Conservation (phyloP, 2,797 vertebrate genomes). For the Sus cebifrons region DNA sequence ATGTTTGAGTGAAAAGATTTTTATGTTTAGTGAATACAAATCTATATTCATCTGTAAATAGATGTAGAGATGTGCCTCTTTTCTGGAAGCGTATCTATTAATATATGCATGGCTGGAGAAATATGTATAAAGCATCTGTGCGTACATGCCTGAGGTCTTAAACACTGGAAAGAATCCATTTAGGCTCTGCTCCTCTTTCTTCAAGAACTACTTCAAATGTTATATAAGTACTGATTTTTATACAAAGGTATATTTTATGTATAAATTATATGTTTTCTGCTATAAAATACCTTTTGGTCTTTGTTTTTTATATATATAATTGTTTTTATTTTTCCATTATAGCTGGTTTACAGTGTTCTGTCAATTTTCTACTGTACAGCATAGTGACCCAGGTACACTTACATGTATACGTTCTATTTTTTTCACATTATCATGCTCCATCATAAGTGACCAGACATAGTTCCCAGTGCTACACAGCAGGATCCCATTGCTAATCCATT, state of each 20-base stretch:
- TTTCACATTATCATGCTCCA: no score
- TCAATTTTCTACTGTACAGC: no score
- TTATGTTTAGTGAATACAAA: constrained; percentile 35
- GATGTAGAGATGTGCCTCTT: not conserved
- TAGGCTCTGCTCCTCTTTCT: not conserved
- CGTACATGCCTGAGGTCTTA: not conserved
- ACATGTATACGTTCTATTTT: no score
- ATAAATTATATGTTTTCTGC: not conserved
- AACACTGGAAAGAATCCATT: not conserved
- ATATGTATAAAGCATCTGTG: not conserved
- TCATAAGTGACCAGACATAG: no score
- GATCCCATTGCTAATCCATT: no score
- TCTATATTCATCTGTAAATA: constrained; percentile 17
- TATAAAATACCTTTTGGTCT: constrained; percentile 4
- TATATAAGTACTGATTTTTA: not conserved
- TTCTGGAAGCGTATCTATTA: not conserved
- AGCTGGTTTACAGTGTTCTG: no score
- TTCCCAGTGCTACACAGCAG: no score
- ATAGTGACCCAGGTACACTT: no score
- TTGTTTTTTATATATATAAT: not conserved
- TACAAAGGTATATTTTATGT: not conserved
- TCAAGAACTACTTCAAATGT: constrained; percentile 22
- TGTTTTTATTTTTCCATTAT: no score
- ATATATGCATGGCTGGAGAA: not conserved
- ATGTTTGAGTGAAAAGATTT: constrained; percentile 49